Evolutionary conservation across 2,113 vertebrate species (phyloP).

Genomic region (Machaerirhynchus nigripectus): DNA sequence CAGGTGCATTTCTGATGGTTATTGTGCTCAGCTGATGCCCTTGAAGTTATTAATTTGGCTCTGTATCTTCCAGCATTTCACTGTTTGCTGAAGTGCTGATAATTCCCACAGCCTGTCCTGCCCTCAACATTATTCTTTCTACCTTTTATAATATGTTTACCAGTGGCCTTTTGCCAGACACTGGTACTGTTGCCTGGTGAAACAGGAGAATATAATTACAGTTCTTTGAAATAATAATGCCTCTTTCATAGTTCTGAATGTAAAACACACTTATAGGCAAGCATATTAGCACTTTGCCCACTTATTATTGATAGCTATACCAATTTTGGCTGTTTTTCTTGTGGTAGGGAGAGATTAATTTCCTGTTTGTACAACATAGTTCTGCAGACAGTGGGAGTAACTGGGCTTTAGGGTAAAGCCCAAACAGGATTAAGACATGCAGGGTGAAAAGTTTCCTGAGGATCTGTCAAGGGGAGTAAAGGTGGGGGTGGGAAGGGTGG

Average conservation of each 20-base stretch:
- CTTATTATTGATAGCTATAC: neutral
- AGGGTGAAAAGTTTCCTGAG: neutral
- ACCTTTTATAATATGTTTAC: neutral
- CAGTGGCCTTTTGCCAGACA: neutral
- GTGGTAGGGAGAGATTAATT: neutral
- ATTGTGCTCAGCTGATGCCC: neutral
- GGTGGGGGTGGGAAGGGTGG: neutral
- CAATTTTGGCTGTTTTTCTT: neutral
- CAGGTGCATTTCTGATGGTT: neutral
- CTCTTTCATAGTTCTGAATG: neutral
- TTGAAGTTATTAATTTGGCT: neutral
- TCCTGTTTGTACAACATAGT: neutral
- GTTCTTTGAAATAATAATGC: neutral
- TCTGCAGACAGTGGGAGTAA: neutral
- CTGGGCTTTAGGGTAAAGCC: neutral
- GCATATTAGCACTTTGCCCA: neutral
- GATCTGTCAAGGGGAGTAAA: neutral
- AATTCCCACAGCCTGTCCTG: neutral
- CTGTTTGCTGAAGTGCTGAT: neutral
- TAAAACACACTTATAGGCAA: neutral
- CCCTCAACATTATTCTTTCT: neutral
- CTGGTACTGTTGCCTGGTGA: neutral
- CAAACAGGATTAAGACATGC: neutral
- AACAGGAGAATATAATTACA: neutral
- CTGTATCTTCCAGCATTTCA: neutral